A percentile compares a stretch with the other conserved stretches of the same genome.
Conservation (phyloP, 2,888 invertebrate species). For the Apamea monoglypha region DNA sequence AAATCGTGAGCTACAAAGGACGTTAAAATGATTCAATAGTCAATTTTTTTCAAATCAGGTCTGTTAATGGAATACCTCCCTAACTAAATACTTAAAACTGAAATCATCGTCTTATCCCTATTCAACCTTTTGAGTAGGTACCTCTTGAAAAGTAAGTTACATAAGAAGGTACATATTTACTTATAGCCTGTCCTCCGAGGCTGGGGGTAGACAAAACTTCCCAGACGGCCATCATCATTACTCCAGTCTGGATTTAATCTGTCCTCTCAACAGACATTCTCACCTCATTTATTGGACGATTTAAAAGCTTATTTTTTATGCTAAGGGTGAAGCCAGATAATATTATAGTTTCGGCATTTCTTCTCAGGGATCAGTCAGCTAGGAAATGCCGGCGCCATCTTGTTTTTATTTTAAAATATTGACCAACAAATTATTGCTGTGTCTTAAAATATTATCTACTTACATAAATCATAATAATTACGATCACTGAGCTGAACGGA, state of each 20-base stretch:
- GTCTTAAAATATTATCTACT: background rate
- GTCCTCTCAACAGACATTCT: constrained; percentile 22
- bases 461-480: background rate
- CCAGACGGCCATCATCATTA: constrained; percentile 61
- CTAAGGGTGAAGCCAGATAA: background rate
- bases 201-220: constrained; percentile 48
- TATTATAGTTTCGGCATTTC: background rate
- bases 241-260: constrained; percentile 42
- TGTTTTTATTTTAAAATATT: background rate
- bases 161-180: constrained; percentile 28
- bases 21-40: too few relatives aligned
- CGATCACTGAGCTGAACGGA: background rate
- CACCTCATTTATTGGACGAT: constrained; percentile 37
- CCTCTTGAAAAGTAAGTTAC: background rate
- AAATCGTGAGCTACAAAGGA: too few relatives aligned
- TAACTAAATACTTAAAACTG: background rate
- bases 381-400: background rate
- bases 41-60: background rate
- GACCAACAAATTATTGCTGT: too few relatives aligned
- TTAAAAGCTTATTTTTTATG: constrained; percentile 23
- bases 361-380: background rate
- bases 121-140: background rate
- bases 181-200: background rate
- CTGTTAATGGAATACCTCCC: background rate
- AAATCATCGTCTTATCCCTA: background rate